Conservation (phyloP, 2,888 invertebrate species). For the Chymomyza caudatula region DNA sequence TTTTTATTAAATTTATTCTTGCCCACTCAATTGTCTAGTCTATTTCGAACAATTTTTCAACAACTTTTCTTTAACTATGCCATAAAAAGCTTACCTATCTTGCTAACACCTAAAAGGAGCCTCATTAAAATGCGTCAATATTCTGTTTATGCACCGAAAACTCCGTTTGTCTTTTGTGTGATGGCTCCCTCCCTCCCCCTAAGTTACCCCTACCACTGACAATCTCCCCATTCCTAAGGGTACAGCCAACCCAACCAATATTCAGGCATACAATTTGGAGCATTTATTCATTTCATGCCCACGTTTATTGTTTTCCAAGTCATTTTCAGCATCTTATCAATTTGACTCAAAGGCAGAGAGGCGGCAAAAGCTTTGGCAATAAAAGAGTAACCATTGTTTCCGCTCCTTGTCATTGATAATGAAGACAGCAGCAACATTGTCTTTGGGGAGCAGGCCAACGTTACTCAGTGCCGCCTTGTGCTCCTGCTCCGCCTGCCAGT, state of each 20-base stretch:
- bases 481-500: slow-evolving; percentile 25
- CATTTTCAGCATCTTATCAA: slow-evolving; percentile 70
- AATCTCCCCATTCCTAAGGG: slow-evolving; percentile 40
- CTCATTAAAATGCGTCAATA: slow-evolving; percentile 68
- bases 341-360: slow-evolving; percentile 58
- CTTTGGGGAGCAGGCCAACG: slow-evolving; percentile 25
- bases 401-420: slow-evolving; percentile 72
- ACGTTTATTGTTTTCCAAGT: slow-evolving; percentile 71
- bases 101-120: not conserved
- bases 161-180: slow-evolving; percentile 30
- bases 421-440: slow-evolving; percentile 72
- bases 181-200: not conserved
- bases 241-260: not conserved
- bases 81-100: too few species aligned
- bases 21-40: too few species aligned
- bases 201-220: not conserved
- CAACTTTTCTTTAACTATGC: too few species aligned
- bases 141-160: slow-evolving; percentile 64
- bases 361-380: slow-evolving; percentile 41
- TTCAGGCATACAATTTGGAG: slow-evolving; percentile 31
- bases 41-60: too few species aligned
- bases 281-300: slow-evolving; percentile 62
- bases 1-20: too few species aligned
- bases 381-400: slow-evolving; percentile 71
- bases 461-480: not conserved